A percentile compares a stretch with the other conserved stretches of the same genome.
These are phyloP conservation scores for Theonella swinhoei DNA, from an alignment of 37 sponge, comb jelly and placozoan genomes.

Conservation along the genomic window DNA sequence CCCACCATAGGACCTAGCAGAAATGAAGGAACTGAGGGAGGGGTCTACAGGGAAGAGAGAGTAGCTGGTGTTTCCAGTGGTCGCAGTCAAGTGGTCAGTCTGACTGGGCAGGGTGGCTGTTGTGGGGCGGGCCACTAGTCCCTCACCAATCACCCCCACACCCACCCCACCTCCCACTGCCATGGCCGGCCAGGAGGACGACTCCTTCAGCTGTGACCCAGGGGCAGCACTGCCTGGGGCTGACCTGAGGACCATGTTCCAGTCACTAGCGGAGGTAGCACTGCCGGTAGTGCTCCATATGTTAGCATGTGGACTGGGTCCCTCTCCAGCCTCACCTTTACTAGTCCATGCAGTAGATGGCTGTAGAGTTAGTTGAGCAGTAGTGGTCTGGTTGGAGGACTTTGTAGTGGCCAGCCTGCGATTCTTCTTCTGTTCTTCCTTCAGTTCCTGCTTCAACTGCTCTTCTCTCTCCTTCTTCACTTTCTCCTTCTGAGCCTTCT, in stretches of 20 bases:
- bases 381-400: neutral
- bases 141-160: constrained; percentile 9
- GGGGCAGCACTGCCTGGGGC: constrained; percentile 36
- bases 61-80: neutral
- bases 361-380: neutral
- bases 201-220: constrained; percentile 46
- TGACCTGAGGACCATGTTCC: neutral
- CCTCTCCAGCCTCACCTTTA: neutral
- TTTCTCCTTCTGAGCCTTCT: constrained; percentile 58
- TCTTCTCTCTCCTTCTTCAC: constrained; percentile 48
- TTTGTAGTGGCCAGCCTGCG: neutral
- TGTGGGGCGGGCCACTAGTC: neutral
- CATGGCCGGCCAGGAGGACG: neutral
- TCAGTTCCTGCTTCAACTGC: constrained; percentile 33
- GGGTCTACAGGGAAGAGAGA: neutral
- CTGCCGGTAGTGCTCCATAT: neutral
- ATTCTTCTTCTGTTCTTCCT: constrained; percentile 37
- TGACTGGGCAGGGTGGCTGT: neutral
- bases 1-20: neutral
- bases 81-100: neutral
- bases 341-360: constrained; percentile 27
- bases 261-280: neutral
- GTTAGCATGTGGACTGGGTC: neutral
- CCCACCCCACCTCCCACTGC: neutral
- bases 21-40: neutral